Percentiles rank a stretch among this genome's conserved stretches.
phyloP scores from a whole-genome alignment of 2,113 vertebrate genomes.

The Sinocyclocheilus anshuiensis region DNA sequence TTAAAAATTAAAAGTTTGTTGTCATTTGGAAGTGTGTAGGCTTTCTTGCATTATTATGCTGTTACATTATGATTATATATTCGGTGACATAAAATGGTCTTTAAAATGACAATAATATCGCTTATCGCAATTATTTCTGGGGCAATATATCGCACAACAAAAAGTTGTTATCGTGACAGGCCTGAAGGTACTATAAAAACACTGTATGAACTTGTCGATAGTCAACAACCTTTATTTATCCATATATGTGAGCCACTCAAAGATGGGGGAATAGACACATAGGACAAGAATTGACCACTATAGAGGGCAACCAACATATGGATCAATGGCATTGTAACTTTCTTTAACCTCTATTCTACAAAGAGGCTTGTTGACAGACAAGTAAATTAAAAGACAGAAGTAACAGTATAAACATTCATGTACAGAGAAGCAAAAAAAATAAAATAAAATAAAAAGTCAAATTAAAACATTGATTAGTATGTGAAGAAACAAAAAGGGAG shows the following conservation, averaged over 20 bases:
- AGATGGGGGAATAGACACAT: slow-evolving; percentile 69
- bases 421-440: slow-evolving; percentile 74
- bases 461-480: slow-evolving; percentile 78
- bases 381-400: slow-evolving; percentile 72
- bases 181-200: not conserved
- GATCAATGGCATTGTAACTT: slow-evolving; percentile 69
- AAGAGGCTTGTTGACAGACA: slow-evolving; percentile 71
- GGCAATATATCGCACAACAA: no score
- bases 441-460: slow-evolving; percentile 69
- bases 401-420: slow-evolving; percentile 79
- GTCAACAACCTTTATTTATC: slow-evolving; percentile 84
- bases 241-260: slow-evolving; percentile 78
- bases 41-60: no score
- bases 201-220: slow-evolving; percentile 57
- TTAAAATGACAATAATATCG: no score
- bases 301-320: slow-evolving; percentile 71
- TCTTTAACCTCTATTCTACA: slow-evolving; percentile 68
- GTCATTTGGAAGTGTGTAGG: no score
- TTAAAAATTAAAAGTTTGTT: no score
- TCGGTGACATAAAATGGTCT: no score
- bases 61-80: no score
- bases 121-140: no score
- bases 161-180: no score
- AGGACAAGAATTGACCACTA: slow-evolving; percentile 73
- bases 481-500: slow-evolving; percentile 71